Conservation (phyloP, 2,888 invertebrate genomes). For the Chromoteleia sp. region DNA sequence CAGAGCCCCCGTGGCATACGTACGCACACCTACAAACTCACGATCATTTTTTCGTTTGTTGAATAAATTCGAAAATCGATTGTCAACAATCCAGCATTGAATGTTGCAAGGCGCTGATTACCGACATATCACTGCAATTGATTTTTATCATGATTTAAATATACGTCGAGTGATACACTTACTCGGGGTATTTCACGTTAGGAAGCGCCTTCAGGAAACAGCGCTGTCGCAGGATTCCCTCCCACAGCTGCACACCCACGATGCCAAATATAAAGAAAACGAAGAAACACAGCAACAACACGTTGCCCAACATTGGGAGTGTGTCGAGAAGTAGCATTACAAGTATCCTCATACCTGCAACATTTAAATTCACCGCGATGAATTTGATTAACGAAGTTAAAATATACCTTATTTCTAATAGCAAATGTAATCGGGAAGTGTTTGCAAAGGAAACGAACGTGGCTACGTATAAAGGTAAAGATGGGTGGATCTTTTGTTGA, state of each 20-base stretch:
- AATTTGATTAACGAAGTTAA: conserved; percentile 31
- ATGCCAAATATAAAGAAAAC: conserved; percentile 99
- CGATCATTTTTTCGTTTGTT: conserved; percentile 18
- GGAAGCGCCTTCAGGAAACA: conserved; percentile 93
- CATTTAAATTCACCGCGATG: conserved; percentile 42
- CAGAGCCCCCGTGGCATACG: conserved; percentile 53
- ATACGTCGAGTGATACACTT: conserved; percentile 85
- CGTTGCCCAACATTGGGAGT: conserved; percentile 99
- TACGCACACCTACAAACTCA: conserved; percentile 66
- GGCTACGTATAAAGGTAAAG: conserved; percentile 23
- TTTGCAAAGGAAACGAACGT: conserved; percentile 23
- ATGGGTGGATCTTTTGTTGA: conserved; percentile 20
- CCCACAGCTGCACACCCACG: conserved; percentile 99
- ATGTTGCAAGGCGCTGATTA: conserved; percentile 33
- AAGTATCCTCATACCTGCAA: conserved; percentile 97
- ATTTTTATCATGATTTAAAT: conserved; percentile 55
- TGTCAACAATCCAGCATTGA: conserved; percentile 20
- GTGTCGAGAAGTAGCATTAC: conserved; percentile 99
- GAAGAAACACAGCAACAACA: conserved; percentile 99
- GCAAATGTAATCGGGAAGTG: conserved; percentile 34
- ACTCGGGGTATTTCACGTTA: conserved; percentile 90
- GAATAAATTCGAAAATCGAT: conserved; percentile 21
- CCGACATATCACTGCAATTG: conserved; percentile 46
- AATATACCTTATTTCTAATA: conserved; percentile 27
- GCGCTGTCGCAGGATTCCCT: conserved; percentile 97